Percentiles rank a stretch among this genome's conserved stretches.
Evolutionary conservation across 2,113 vertebrate genomes (phyloP).

Genomic region (Chunga burmeisteri): DNA sequence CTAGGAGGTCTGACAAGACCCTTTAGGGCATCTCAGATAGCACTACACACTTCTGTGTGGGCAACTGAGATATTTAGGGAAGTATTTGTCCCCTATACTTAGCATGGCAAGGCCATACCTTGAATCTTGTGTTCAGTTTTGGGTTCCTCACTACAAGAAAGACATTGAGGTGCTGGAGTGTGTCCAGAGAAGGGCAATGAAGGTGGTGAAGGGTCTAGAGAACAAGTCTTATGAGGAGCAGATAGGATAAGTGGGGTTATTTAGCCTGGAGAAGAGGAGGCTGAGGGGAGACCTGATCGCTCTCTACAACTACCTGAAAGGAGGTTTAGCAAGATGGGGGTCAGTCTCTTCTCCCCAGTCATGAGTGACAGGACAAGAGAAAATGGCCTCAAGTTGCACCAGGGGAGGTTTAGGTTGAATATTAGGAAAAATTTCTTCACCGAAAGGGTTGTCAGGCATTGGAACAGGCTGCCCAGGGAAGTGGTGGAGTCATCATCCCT

Average conservation of each 20-base stretch:
- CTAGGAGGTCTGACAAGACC: not conserved
- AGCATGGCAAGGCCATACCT: rapidly evolving
- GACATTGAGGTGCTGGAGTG: rapidly evolving
- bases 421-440: not conserved
- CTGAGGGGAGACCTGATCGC: not conserved
- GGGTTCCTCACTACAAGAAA: not conserved
- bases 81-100: not conserved
- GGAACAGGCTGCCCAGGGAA: not conserved
- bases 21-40: not conserved
- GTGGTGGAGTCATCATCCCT: not conserved
- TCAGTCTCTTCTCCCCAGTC: not conserved
- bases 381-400: not conserved
- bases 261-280: not conserved
- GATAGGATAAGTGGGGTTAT: not conserved
- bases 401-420: not conserved
- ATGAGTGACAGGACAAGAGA: not conserved
- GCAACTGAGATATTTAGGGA: not conserved
- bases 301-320: not conserved
- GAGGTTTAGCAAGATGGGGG: rapidly evolving
- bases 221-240: not conserved
- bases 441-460: not conserved
- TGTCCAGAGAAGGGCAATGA: not conserved
- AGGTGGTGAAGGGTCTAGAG: not conserved
- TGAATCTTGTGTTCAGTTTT: not conserved
- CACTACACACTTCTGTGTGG: not conserved